phyloP scores from a whole-genome alignment of 2,113 vertebrate species.

The Silurus glanis region DNA sequence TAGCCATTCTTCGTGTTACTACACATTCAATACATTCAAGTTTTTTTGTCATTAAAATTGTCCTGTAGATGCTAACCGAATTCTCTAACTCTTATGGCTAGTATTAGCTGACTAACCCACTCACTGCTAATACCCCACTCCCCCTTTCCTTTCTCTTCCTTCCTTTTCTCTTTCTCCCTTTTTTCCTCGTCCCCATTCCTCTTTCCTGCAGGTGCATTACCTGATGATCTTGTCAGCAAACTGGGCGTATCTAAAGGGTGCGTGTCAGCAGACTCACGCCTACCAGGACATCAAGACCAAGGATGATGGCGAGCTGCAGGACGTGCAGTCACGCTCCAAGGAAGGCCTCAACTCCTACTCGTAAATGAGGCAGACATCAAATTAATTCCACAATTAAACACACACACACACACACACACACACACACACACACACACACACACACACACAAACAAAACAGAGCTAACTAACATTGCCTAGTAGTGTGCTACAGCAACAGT shows the following conservation, averaged over 20 bases:
- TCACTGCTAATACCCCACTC: constrained; percentile 80
- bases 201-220: constrained; percentile 94
- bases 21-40: not conserved
- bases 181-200: constrained; percentile 74
- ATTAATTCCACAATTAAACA: constrained; percentile 57
- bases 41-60: not conserved
- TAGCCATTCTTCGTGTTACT: not conserved
- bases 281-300: constrained; percentile 99
- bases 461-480: constrained; percentile 76
- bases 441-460: constrained; percentile 72
- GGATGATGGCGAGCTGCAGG: constrained; percentile 95
- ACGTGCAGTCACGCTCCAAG: constrained; percentile 97
- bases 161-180: not conserved
- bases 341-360: constrained; percentile 99
- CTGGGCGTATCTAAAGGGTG: constrained; percentile 99
- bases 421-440: constrained; percentile 30
- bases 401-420: constrained; percentile 19
- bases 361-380: constrained; percentile 73
- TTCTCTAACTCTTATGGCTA: constrained; percentile 75
- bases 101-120: constrained; percentile 84
- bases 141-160: constrained; percentile 1
- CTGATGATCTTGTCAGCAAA: constrained; percentile 98
- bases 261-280: constrained; percentile 94
- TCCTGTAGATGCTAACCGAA: constrained; percentile 19
- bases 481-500: constrained; percentile 40